Percentiles rank a stretch among this genome's conserved stretches.
phyloP scores from a whole-genome alignment of 2,888 invertebrate genomes.

The Cerceris ruficornis region DNA sequence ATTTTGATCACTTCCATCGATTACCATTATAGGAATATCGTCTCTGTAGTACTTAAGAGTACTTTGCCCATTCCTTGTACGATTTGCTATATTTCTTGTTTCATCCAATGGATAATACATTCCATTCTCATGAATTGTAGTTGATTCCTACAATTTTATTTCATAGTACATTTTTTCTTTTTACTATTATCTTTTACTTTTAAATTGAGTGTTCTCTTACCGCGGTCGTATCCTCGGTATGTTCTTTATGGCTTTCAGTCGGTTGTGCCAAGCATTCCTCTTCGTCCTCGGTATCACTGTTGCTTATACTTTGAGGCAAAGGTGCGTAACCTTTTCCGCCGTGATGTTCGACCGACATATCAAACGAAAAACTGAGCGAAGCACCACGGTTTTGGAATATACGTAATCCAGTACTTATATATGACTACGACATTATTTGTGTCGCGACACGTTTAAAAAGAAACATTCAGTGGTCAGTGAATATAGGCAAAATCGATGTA shows the following conservation, averaged over 20 bases:
- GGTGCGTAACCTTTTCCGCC: constrained; percentile 85
- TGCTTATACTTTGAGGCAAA: constrained; percentile 89
- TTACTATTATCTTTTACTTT: constrained; percentile 24
- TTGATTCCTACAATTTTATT: constrained; percentile 63
- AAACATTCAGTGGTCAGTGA: not conserved
- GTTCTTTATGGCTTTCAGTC: constrained; percentile 53
- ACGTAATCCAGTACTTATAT: not conserved
- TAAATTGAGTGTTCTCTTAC: constrained; percentile 32
- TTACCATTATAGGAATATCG: constrained; percentile 77
- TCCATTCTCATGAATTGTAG: constrained; percentile 71
- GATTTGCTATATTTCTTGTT: constrained; percentile 71
- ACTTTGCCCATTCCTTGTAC: constrained; percentile 70
- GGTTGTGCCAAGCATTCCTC: constrained; percentile 72
- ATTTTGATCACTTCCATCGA: constrained; percentile 73
- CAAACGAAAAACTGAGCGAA: not conserved
- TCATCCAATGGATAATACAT: constrained; percentile 76
- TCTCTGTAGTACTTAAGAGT: constrained; percentile 75
- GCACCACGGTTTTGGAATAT: constrained; percentile 2
- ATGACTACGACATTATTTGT: not conserved
- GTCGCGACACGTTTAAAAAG: not conserved
- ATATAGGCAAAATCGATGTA: not conserved
- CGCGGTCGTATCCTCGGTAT: constrained; percentile 44
- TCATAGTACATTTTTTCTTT: constrained; percentile 2
- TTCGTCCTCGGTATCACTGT: constrained; percentile 91
- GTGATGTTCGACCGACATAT: constrained; percentile 74